Evolutionary conservation across 2,113 vertebrate genomes (phyloP).

Genomic region (Corydoras maculifer): DNA sequence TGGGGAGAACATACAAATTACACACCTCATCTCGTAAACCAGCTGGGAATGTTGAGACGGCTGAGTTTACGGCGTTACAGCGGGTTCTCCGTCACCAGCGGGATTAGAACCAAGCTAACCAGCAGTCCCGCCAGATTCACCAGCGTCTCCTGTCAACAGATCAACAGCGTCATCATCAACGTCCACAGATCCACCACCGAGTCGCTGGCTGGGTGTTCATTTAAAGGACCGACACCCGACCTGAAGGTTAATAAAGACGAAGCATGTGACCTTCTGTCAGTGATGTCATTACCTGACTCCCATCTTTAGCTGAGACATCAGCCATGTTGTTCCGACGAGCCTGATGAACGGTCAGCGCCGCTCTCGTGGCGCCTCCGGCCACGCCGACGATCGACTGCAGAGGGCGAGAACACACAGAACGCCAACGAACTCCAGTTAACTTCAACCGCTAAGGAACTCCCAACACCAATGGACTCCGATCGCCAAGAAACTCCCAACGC

Average conservation of each 20-base stretch:
- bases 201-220: too few relatives aligned
- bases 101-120: slow-evolving; percentile 75
- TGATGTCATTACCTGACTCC: slow-evolving; percentile 73
- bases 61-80: slow-evolving; percentile 48
- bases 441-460: not conserved
- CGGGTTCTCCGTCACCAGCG: slow-evolving; percentile 67
- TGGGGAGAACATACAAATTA: slow-evolving; percentile 38
- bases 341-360: slow-evolving; percentile 83
- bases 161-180: too few relatives aligned
- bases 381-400: slow-evolving; percentile 81
- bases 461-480: too few relatives aligned
- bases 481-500: too few relatives aligned
- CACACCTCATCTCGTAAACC: too few relatives aligned
- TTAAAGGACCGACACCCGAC: too few relatives aligned
- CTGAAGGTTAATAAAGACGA: too few relatives aligned
- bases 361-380: slow-evolving; percentile 84
- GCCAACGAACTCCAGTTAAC: not conserved
- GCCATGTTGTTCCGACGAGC: slow-evolving; percentile 89
- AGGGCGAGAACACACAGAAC: not conserved
- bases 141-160: slow-evolving; percentile 72
- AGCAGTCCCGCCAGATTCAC: slow-evolving; percentile 80
- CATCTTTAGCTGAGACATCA: slow-evolving; percentile 84
- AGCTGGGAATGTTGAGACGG: too few relatives aligned
- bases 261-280: too few relatives aligned
- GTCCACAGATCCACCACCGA: too few relatives aligned